A percentile compares a stretch with the other conserved stretches of the same genome.
Evolutionary conservation across 2,888 invertebrate species (phyloP).

Genomic region (Patella pellucida): DNA sequence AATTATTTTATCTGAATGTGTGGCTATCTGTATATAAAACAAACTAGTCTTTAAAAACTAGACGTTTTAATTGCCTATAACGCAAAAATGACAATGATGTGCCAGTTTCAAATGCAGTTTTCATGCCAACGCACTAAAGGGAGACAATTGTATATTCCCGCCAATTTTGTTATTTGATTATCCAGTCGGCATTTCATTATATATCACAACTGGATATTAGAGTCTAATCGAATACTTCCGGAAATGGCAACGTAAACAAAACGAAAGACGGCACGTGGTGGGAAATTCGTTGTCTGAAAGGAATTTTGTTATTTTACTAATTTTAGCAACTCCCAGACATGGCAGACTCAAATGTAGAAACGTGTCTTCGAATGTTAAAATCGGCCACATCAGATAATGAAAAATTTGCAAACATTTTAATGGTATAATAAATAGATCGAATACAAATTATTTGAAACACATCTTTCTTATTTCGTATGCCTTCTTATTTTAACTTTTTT

Average conservation of each 20-base stretch:
- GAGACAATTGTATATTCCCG: not conserved
- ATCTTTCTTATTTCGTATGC: too few species aligned
- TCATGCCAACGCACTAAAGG: not conserved
- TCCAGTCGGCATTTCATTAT: not conserved
- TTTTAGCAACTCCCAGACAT: not conserved
- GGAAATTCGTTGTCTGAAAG: too few species aligned
- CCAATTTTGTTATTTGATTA: not conserved
- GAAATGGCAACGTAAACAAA: not conserved
- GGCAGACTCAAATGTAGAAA: slow-evolving; percentile 27
- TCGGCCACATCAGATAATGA: slow-evolving; percentile 56
- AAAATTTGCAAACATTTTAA: slow-evolving; percentile 41
- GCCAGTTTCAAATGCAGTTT: too few species aligned
- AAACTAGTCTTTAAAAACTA: too few species aligned
- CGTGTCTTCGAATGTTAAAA: slow-evolving; percentile 41
- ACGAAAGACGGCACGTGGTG: not conserved
- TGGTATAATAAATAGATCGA: slow-evolving; percentile 31
- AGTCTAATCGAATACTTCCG: not conserved
- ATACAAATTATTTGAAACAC: not conserved
- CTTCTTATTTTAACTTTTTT: too few species aligned
- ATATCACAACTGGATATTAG: too few species aligned
- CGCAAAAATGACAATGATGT: too few species aligned
- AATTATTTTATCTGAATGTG: too few species aligned
- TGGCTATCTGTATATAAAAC: too few species aligned
- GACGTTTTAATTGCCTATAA: too few species aligned
- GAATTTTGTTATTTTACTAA: too few species aligned